Base-by-base conservation (phyloP, 1,140 invertebrate genomes). In the Olivierus martensii region DNA sequence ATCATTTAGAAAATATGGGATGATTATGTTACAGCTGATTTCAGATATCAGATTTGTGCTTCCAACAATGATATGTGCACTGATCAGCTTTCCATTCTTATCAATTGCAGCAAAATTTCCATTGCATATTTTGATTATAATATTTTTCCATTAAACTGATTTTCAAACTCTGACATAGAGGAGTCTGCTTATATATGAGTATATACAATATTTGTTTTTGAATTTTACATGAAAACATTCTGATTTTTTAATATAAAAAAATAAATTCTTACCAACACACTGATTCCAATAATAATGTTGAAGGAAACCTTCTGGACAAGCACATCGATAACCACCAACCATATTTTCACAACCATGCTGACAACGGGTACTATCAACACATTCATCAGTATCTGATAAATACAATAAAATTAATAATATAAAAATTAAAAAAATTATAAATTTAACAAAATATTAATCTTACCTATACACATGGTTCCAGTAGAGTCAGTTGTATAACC, bases 271-370 rank as follows among this genome's bases (percentile, higher is more conserved):
- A 70, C 69, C 69, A 19, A 85, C 73, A 65, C 87, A 89, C 42
- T 80, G 76, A 60, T 83, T 84, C 64, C 78, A 79, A 55, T 81
- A 79, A 5, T 73, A 67, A 61, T 86, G 82, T 44, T 77, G 74
- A 17, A 71, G 75, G 67, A 91, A 95, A 0, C 91, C 91, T 3
- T 77, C 68, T 0, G 91, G 91, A 70, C 92, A 96, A 7, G 73
- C 69, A 68, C 92, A 97, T 41, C 72, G 71, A 65, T 86, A 97
- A 42, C 83, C 85, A 6, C 93, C 93, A 0, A 81, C 79, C 1
- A 79, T 78, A 65, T 97, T 97, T 11, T 84, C 74, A 67, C 90
- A 94, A n/a, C 78, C 73, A 0, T 90, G 89, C 49, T 83, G 75
- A 63, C 89, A 93, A 3, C 88, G 66, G 48, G 78, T 76, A 51